Evolutionary conservation across 2,888 invertebrate species (phyloP).

Genomic region (Dimorphilus gyrociliatus): DNA sequence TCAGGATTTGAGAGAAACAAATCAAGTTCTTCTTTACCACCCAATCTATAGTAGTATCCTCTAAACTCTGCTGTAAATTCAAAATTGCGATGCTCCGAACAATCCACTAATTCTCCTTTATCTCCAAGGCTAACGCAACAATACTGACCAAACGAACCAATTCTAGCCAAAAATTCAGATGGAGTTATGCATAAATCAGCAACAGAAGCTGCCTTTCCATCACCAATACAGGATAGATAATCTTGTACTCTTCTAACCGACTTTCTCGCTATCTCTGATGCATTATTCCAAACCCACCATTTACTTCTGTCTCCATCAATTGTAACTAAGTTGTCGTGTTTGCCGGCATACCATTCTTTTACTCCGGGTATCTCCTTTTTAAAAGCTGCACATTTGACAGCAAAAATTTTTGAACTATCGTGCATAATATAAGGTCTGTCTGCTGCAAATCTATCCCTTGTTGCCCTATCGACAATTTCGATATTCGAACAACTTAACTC

Average conservation of each 20-base stretch:
- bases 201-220: conserved; percentile 34
- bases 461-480: conserved; percentile 28
- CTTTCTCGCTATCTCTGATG: conserved; percentile 18
- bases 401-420: conserved; percentile 33
- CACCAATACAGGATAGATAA: conserved; percentile 24
- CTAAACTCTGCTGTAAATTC: conserved; percentile 34
- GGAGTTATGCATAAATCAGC: conserved; percentile 35
- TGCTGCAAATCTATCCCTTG: conserved; percentile 27
- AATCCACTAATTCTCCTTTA: conserved; percentile 32
- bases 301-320: conserved; percentile 27
- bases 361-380: conserved; percentile 18
- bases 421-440: conserved; percentile 22
- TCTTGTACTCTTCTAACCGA: conserved; percentile 31
- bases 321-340: conserved; percentile 27
- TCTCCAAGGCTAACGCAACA: conserved; percentile 35
- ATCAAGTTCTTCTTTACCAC: conserved; percentile 21
- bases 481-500: conserved; percentile 27
- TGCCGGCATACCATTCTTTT: conserved; percentile 24
- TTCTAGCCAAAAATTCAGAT: conserved; percentile 25
- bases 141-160: conserved; percentile 34
- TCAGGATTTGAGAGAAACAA: conserved; percentile 28
- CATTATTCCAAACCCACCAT: conserved; percentile 35
- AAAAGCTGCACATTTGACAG: conserved; percentile 24
- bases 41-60: conserved; percentile 37
- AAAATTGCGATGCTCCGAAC: conserved; percentile 20